A percentile compares a stretch with the other conserved stretches of the same genome.
phyloP scores from a whole-genome alignment of 2,113 vertebrate genomes.

The Hyperopisus bebe region DNA sequence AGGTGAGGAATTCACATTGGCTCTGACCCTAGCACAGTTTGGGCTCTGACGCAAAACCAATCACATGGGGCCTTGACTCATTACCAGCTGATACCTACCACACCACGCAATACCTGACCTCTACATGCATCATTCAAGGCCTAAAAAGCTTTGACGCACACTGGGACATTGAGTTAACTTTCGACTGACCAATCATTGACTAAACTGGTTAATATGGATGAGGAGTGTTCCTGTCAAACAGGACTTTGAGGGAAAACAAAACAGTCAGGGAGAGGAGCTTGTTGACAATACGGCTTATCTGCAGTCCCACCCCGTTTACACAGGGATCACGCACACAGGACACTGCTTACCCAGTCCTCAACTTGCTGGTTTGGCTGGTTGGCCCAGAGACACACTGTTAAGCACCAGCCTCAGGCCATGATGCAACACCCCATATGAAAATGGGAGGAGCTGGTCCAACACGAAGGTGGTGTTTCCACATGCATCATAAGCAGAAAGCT shows the following conservation, averaged over 20 bases:
- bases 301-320: background rate
- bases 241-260: background rate
- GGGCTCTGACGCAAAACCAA: background rate
- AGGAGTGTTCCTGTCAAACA: background rate
- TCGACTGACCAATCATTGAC: background rate
- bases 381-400: background rate
- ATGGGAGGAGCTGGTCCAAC: background rate
- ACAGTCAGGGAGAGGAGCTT: background rate
- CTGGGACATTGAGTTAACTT: background rate
- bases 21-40: background rate
- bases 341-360: background rate
- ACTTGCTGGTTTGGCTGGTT: background rate
- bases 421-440: background rate
- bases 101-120: background rate
- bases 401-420: background rate
- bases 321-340: background rate
- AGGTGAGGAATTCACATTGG: background rate
- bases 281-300: background rate
- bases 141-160: background rate
- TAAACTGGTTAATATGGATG: background rate
- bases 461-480: background rate
- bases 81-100: background rate
- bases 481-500: background rate
- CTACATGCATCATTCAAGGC: background rate
- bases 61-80: background rate